Evolutionary conservation across 2,888 invertebrate species (phyloP).

Genomic region (Scaptomyza cyrtandrae): DNA sequence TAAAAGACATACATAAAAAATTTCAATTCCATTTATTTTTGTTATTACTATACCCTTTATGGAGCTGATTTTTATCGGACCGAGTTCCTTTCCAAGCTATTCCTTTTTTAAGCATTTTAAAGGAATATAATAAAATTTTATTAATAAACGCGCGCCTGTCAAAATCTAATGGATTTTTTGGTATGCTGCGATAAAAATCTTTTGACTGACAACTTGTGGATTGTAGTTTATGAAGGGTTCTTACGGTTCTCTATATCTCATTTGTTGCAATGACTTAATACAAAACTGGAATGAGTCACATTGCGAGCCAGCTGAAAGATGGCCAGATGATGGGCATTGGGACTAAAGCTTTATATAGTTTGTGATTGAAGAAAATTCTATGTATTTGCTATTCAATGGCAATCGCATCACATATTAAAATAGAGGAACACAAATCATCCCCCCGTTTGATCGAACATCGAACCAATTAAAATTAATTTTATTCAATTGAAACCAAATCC

Average conservation of each 20-base stretch:
- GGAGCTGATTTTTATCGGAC: conserved; percentile 57
- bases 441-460: neutral
- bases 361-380: neutral
- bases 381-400: neutral
- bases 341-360: conserved; percentile 1
- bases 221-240: conserved; percentile 56
- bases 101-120: conserved; percentile 39
- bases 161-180: conserved; percentile 73
- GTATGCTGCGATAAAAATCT: conserved; percentile 67
- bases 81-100: conserved; percentile 22
- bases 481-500: conserved; percentile 75
- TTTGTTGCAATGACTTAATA: conserved; percentile 30
- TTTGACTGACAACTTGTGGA: conserved; percentile 52
- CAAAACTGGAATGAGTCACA: conserved; percentile 27
- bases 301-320: conserved; percentile 20
- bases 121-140: conserved; percentile 66
- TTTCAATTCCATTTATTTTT: conserved; percentile 56
- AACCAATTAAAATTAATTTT: conserved; percentile 77
- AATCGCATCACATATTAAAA: conserved; percentile 4
- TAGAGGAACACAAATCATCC: conserved; percentile 17
- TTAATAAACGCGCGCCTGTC: conserved; percentile 72
- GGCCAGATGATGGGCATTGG: conserved; percentile 11
- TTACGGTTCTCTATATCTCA: neutral
- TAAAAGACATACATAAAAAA: conserved; percentile 62
- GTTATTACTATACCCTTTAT: conserved; percentile 51